Base-by-base conservation (phyloP, 2,113 vertebrate genomes). In the Corythoichthys haematopterus region DNA sequence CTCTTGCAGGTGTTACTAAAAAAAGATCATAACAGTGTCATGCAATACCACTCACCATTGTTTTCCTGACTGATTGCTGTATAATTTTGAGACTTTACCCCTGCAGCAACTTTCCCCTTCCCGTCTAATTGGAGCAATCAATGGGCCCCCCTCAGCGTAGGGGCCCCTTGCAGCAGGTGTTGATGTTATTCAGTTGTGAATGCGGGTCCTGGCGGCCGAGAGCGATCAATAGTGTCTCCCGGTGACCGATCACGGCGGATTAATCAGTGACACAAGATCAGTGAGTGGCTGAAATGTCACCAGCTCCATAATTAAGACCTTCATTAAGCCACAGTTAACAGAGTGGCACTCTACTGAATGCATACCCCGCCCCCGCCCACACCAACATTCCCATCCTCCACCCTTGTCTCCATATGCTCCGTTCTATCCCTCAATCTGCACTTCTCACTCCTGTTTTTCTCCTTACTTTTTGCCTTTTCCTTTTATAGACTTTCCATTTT, bases 271-370 rank as follows among this genome's bases (percentile, higher is more conserved):
- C 80, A 81, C 72, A 11, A 77, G 78, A 80, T 83, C 85, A 79
- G 80, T 77, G 82, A 86, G 81, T 79, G 81, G 78, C 83, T 78
- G 74, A 86, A 90, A 91, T 90, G 87, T 91, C 90, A 89, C 77
- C 77, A 74, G 87, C 85, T 87, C 87, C 88, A 89, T 91, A 91
- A 91, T 90, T 91, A 91, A 90, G 88, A 90, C 85, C 87, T 88
- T 90, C 85, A 89, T 89, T 90, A 90, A 88, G 87, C 78, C 77
- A 75, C 62, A 69, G 78, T 84, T 90, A 87, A 86, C 84, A 82
- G 85, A 87, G 79, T 86, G 82, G 80, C 74, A 81, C 73, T 69
- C 68, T 76, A 76, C 58, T 64, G 74, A 70, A 77, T 60, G 74
- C 78, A 82, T 74, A 74, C 69, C 65, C 77, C 76, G 64, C 53